Base-by-base conservation (phyloP, 2,888 invertebrate genomes). In the Oxystoma pomonae region DNA sequence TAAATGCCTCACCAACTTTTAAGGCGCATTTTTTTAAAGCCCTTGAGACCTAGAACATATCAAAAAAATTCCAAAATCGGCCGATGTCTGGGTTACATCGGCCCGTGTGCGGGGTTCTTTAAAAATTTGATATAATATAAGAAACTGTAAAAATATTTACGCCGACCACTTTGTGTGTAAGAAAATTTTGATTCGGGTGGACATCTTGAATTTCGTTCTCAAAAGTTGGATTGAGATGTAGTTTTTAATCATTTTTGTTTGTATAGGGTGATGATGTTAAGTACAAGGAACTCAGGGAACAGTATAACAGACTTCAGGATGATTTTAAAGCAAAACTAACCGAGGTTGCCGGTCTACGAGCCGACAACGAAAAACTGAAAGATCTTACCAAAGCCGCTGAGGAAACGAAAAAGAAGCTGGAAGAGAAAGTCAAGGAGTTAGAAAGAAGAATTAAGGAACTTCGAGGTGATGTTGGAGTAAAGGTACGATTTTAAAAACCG, bases 311-410 rank as follows among this genome's bases (percentile, higher is more conserved):
- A 64, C 83, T 87, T 0, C 87, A 88, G 75, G 87, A 88, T 69
- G 87, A 85, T 72, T 89, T 86, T 74, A 89, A 87, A 70, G 83
- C 82, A 0, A 90, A 90, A 81, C 80, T 89, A 12, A 83, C 85
- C 5, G 90, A 90, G 82, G 88, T 89, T 61, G 82, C 83, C 1
- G 79, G 81, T 57, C 73, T 85, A 22, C 74, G 85, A 64, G 78
- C 83, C 0, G 84, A 85, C 53, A 78, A 81, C 12, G 84, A 84
- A 20, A 81, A 81, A 67, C 68, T 83, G 20, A 83, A 81, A 66
- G 77, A 78, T 21, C 77, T 74, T n/a, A 70, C 76, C 0, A 79
- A 80, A 35, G 79, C 81, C 52, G 73, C 78, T 67, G 68, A 81
- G 74, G 71, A 81, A 73, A 62, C 77, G 70, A 86, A 83, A 67